These are phyloP conservation scores for Chesias legatella DNA, from an alignment of 2,888 invertebrate genomes.

Conservation along the genomic window DNA sequence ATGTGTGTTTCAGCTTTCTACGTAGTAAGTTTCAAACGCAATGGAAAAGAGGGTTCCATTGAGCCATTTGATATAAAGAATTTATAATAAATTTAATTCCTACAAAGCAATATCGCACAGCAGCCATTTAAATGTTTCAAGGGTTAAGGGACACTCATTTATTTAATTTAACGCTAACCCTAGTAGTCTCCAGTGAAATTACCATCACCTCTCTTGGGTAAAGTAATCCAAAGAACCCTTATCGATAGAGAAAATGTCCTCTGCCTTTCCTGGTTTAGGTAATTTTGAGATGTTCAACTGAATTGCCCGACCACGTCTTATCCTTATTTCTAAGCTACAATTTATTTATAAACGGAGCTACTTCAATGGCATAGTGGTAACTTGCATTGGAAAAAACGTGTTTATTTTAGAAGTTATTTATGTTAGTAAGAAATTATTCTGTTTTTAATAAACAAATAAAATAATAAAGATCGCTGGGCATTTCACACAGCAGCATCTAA, in stretches of 20 bases:
- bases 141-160: conserved; percentile 27
- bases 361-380: too few relatives aligned
- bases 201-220: conserved; percentile 31
- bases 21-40: too few relatives aligned
- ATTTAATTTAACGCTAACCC: conserved; percentile 36
- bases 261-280: conserved; percentile 20
- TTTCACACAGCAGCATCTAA: too few relatives aligned
- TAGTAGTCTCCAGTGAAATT: conserved; percentile 29
- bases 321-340: conserved; percentile 7
- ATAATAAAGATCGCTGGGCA: too few relatives aligned
- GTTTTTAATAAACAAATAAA: too few relatives aligned
- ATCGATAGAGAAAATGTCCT: conserved; percentile 33
- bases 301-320: conserved; percentile 19
- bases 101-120: conserved; percentile 8
- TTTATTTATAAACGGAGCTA: too few relatives aligned
- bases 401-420: too few relatives aligned
- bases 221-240: conserved; percentile 30
- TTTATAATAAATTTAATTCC: neutral
- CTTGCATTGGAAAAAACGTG: too few relatives aligned
- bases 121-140: conserved; percentile 16
- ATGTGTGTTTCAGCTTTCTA: too few relatives aligned
- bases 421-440: too few relatives aligned
- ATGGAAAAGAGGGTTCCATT: too few relatives aligned
- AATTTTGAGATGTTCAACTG: conserved; percentile 23
- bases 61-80: too few relatives aligned